A percentile compares a stretch with the other conserved stretches of the same genome.
Conservation (phyloP, 2,113 vertebrate genomes). For the Lampris incognitus region DNA sequence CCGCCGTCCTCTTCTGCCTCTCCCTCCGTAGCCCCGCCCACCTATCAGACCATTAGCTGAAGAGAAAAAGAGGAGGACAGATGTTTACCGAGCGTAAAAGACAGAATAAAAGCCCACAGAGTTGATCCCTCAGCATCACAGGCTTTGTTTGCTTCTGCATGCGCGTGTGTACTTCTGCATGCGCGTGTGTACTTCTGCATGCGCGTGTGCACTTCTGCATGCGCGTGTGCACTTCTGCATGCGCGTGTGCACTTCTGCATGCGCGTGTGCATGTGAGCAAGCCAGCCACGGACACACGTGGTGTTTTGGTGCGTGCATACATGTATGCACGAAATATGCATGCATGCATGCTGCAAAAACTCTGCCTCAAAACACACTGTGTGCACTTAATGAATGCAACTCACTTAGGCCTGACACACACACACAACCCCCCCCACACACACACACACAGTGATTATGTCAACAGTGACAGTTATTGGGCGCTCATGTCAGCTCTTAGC, state of each 20-base stretch:
- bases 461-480: constrained; percentile 65
- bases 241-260: too few species aligned
- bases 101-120: constrained; percentile 42
- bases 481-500: constrained; percentile 57
- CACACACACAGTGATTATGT: constrained; percentile 53
- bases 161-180: background rate
- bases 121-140: constrained; percentile 56
- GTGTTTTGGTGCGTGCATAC: constrained; percentile 30
- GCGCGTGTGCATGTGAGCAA: constrained; percentile 1
- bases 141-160: constrained; percentile 53
- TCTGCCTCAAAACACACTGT: constrained; percentile 68
- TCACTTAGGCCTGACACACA: constrained; percentile 35
- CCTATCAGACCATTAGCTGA: constrained; percentile 45
- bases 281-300: constrained; percentile 39
- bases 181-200: constrained; percentile 18
- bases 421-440: constrained; percentile 13
- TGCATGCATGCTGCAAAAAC: constrained; percentile 24
- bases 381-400: constrained; percentile 47
- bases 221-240: background rate
- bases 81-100: constrained; percentile 59
- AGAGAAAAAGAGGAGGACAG: constrained; percentile 51
- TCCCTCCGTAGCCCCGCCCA: constrained; percentile 4
- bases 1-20: constrained; percentile 9
- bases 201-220: background rate
- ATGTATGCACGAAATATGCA: too few species aligned